Evolutionary conservation across 2,888 invertebrate species (phyloP), one percentile per base, ranked within the genome.

Genomic region (Aphodius granarius): DNA sequence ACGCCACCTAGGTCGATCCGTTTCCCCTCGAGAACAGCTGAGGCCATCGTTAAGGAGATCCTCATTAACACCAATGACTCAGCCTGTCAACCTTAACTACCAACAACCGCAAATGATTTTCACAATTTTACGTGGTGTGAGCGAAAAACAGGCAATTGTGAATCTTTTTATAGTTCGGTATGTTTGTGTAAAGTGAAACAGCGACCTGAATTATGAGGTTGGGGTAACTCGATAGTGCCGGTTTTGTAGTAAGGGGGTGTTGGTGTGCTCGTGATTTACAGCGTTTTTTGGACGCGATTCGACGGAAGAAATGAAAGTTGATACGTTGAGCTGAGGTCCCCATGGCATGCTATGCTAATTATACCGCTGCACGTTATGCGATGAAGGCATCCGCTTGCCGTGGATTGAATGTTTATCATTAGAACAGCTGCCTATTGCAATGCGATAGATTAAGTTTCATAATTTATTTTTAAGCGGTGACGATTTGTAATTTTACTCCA

Each of bases 131-230:
- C 43, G 43, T 43, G n/a, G n/a, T n/a, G n/a, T n/a, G n/a, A n/a
- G 6, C 4, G 13, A 43, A 43, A 43, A 43, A 43, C n/a, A n/a
- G n/a, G 43, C 72, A 63, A 43, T 43, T 43, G 43, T 43, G 43
- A 13, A 43, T 43, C 43, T 43, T 43, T 43, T 43, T 43, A 82
- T 80, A 82, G 81, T 81, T 82, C 82, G 81, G 82, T 83, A 84
- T 84, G 84, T 84, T 84, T 84, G 83, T 83, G 83, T 83, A 83
- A 83, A 83, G 79, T 79, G 81, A 82, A 81, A 81, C 79, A 76
- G 73, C 79, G 79, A 77, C 79, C 79, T 80, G 76, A 79, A 78
- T 78, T 77, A 77, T 77, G 76, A 75, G 77, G 77, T 76, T 75
- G 63, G 73, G 71, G 78, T 74, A 79, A 78, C 74, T 77, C 77